Base-by-base conservation (phyloP, 1,140 invertebrate genomes). In the Druon quercuslanigerum region DNA sequence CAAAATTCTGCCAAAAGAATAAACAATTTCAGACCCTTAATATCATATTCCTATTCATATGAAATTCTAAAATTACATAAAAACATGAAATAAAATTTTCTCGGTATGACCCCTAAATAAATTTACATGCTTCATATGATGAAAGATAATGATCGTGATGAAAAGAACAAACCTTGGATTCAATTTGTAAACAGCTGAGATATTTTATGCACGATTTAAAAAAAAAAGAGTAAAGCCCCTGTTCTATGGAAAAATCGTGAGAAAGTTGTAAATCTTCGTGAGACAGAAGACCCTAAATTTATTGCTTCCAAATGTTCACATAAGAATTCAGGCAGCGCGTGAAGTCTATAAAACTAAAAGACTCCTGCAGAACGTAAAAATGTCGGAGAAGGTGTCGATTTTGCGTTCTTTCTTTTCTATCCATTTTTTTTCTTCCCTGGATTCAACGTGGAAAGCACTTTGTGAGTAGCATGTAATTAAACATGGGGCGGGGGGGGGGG, bases 381-480 rank as follows among this genome's bases (percentile, higher is more conserved):
- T 9, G 12, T 16, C 11, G 25, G 25, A 77, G 76, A 77, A 79
- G 75, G 79, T 77, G 75, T 77, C 76, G 73, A 17, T 75, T 79
- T 81, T 66, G 77, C 50, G 60, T 76, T 50, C 77, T 66, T 33
- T 66, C 33, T 66, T 25, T 25, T 33, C 14, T 20, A 13, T 73
- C 77, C 20, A 25, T 25, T 25, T 80, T 57, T 77, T 79, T 80
- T 74, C 74, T 71, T 50, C 46, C 20, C 20, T 72, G 75, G 51
- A 17, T 78, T 72, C 73, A 66, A 81, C 77, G 71, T 57, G 20
- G 19, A 54, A 75, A 77, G 73, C 71, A 74, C 75, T 81, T 78
- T 80, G 77, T 79, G 82, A 82, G 77, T 56, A 79, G 75, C 74
- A 79, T 84, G 77, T 79, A 79, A 84, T 82, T 84, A 84, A 75